Evolutionary conservation across 2,797 vertebrate genomes (phyloP), one percentile per base, ranked within the genome.

Genomic region (Pogonophryne albipinna): DNA sequence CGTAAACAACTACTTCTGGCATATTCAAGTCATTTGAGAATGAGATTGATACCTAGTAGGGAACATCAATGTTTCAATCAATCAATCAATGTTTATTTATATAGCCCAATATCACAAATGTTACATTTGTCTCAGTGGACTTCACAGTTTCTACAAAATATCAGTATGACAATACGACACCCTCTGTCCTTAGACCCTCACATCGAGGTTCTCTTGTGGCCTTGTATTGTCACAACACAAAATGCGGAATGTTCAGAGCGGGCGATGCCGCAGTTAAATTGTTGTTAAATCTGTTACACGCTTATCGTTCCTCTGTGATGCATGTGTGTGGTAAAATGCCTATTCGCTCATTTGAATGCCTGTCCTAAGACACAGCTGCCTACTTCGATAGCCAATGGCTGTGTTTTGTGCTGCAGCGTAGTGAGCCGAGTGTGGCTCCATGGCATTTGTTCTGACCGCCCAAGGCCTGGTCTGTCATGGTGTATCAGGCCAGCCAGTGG

Each of bases 381-480:
- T 83, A 52, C 76, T 82, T 71, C 58, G 78, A 85, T 84, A 71
- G 88, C 83, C 79, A 75, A 85, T 87, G 85, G 77, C 82, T 45
- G 81, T 80, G 75, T 82, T 85, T 75, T 80, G 82, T 78, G 68
- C 60, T 61, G 69, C 86, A 11, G 74, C 55, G 63, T 83, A 74
- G 63, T 46, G 79, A 83, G 87, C 72, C 2, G 71, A 82, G 76
- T 78, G 81, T 74, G 84, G 84, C 72, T 45, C 83, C 89, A 86
- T 93, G 91, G 85, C 89, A 94, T 93, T 91, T 86, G 80, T 86
- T 82, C 83, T 65, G 65, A 83, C 85, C 71, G 85, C 90, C 86
- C 83, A 57, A 78, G 83, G 92, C 89, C 74, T 41, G 83, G 74
- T 69, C 83, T 94, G 91, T 92, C 93, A 88, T 85, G 86, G 87